Evolutionary conservation across 2,888 invertebrate species (phyloP), one percentile per base, ranked within the genome.

Genomic region (Pemphredon lugubris): DNA sequence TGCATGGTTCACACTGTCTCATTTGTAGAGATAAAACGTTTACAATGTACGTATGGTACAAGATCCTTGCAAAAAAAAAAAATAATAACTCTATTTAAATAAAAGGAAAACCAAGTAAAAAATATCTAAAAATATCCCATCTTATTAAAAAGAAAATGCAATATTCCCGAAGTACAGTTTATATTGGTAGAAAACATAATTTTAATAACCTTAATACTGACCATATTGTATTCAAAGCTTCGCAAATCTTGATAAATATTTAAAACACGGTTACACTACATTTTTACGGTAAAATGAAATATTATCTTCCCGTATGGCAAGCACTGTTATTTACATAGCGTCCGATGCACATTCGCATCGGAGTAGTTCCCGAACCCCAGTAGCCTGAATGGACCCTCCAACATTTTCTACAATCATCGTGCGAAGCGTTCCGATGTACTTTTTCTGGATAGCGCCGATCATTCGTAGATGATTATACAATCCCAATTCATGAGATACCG

Each of bases 151-250:
- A n/a, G n/a, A n/a, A n/a, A n/a, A n/a, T n/a, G n/a, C n/a, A n/a
- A n/a, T n/a, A n/a, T n/a, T n/a, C n/a, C n/a, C n/a, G n/a, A n/a
- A n/a, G n/a, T n/a, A n/a, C n/a, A 26, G 7, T 26, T 26, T 26
- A 26, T 53, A 32, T 9, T 18, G 16, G 47, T 51, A 40, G 44
- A 34, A 42, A 20, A 32, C 53, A 23, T 48, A 39, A 59, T 18
- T 51, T 26, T 32, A 47, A 50, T 55, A 58, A 70, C 61, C 57
- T 48, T 44, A 5, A 73, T 63, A 75, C 66, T 75, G 64, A 77
- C 66, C 67, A 78, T 59, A 70, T 75, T 69, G 60, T 21, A 65
- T 81, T 47, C 18, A 75, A 77, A 72, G 51, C 55, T 70, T 75
- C 20, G 9, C 7, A 67, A 65, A 73, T 73, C 50, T 58, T 42